Evolutionary conservation across 2,113 vertebrate species (phyloP).

Genomic region (Probosciger aterrimus): DNA sequence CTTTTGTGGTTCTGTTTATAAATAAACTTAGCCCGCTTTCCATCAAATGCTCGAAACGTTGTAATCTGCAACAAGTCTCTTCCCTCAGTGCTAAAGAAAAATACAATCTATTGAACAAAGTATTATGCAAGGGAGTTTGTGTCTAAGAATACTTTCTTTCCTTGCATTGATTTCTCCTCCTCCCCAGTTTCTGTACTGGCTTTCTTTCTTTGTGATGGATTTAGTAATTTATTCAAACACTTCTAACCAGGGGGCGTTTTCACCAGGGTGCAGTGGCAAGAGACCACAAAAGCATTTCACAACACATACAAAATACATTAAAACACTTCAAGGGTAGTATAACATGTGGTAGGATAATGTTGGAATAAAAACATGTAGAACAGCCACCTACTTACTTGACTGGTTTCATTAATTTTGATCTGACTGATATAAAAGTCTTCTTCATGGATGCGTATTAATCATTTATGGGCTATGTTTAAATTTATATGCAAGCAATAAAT

Average conservation of each 20-base stretch:
- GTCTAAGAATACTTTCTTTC: slow-evolving; percentile 41
- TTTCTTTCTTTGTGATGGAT: slow-evolving; percentile 50
- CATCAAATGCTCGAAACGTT: slow-evolving; percentile 45
- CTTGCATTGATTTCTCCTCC: slow-evolving; percentile 45
- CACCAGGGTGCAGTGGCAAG: slow-evolving; percentile 56
- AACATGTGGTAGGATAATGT: slow-evolving; percentile 32
- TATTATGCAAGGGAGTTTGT: slow-evolving; percentile 56
- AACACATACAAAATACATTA: slow-evolving; percentile 54
- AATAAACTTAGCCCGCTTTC: slow-evolving; percentile 36
- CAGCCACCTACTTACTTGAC: slow-evolving; percentile 58
- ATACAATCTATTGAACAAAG: slow-evolving; percentile 55
- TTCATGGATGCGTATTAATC: slow-evolving; percentile 58
- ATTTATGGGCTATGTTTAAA: slow-evolving; percentile 54
- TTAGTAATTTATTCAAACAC: slow-evolving; percentile 70
- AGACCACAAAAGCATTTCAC: slow-evolving; percentile 60
- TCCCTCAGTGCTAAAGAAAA: slow-evolving; percentile 36
- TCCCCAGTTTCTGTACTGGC: slow-evolving; percentile 2
- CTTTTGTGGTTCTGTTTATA: slow-evolving; percentile 19
- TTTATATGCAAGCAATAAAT: slow-evolving; percentile 49
- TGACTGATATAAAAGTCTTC: slow-evolving; percentile 61
- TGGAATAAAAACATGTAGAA: slow-evolving; percentile 52
- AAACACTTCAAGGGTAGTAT: slow-evolving; percentile 34
- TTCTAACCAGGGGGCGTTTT: slow-evolving; percentile 57
- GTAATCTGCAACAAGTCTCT: slow-evolving; percentile 40
- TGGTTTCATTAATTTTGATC: slow-evolving; percentile 70